Evolutionary conservation across 1,140 invertebrate genomes (phyloP), one percentile per base, ranked within the genome.

Genomic region (Hycleus cichorii): DNA sequence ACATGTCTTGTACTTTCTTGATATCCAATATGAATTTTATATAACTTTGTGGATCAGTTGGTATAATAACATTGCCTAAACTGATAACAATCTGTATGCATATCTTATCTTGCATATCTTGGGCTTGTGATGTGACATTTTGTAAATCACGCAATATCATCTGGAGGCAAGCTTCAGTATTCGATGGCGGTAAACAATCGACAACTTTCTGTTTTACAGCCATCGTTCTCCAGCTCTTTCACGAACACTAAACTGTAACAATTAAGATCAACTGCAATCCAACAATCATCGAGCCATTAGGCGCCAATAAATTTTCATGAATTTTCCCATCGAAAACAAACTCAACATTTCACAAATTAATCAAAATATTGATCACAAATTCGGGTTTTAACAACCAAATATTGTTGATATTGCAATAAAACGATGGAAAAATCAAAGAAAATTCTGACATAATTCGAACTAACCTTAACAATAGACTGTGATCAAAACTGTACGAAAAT

Each of bases 11-110:
- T 7, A 78, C 67, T 38, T 72, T 71, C 10, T 60, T 55, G 11
- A 78, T 75, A 27, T 76, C 69, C 10, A 72, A 70, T 49, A 77
- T 77, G 47, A 76, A 76, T 12, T 60, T 64, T 49, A 62, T 64
- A 57, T 72, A 72, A 6, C 63, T 59, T 3, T 40, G 43, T 4
- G 66, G 45, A 12, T 68, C 62, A 8, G 51, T 67, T n/a, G 72
- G 72, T 11, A 72, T 62, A 6, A 60, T 47, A 4, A 72, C 58
- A 18, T 58, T 63, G 9, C 72, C 71, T 46, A 72, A 62, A 39
- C 64, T 62, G 7, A 39, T 57, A 1, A 74, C 71, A 27, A 74
- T 68, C 24, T 57, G 53, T 32, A 57, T 59, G 44, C 67, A 71
- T 42, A 65, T 39, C 38, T 65, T 65, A 18, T 59, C 57, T 25